Base-by-base conservation (phyloP, 2,888 invertebrate species). In the Orthosia gothica region DNA sequence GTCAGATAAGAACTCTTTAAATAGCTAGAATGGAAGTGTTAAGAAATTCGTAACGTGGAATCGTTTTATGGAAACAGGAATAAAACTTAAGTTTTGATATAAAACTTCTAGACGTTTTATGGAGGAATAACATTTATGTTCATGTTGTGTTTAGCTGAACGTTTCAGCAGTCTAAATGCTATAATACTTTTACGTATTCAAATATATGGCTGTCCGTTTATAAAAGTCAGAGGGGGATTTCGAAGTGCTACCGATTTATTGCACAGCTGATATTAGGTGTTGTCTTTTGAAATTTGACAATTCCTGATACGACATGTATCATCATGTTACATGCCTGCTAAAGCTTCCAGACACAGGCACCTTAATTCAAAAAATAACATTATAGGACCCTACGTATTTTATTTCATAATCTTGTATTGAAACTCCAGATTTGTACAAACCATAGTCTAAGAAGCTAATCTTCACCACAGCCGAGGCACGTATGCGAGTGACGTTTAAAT, bases 401-500 rank as follows among this genome's bases (percentile, higher is more conserved):
- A 23, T 50, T 26, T 18, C 23, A 2, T 52, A 3, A 26, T 55
- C 55, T 20, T 47, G n/a, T 18, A 40, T 18, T 54, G 23, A 26
- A n/a, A 40, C 0, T 15, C 0, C 45, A 54, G 13, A 61, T 23
- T 26, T 40, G n/a, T 49, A 47, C 32, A 40, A 23, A 47, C 11
- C 15, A 50, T 20, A 20, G 18, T 64, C 16, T 18, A 66, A 59
- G 23, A 62, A 67, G 45, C 64, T 81, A 77, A 85, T 76, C 73
- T 68, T 18, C 49, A 55, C 49, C 47, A 45, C 71, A 76, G 81
- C 82, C 82, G 70, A 74, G 69, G 45, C 63, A 69, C 73, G 65
- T 77, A 83, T 87, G 80, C 79, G 80, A 84, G 73, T 86, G 87
- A 90, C 85, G 87, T 90, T 91, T 88, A 84, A 86, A 88, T 87